Percentiles rank a stretch among this genome's conserved stretches.
phyloP scores from a whole-genome alignment of 2,113 vertebrate genomes.

The Hyla sarda region DNA sequence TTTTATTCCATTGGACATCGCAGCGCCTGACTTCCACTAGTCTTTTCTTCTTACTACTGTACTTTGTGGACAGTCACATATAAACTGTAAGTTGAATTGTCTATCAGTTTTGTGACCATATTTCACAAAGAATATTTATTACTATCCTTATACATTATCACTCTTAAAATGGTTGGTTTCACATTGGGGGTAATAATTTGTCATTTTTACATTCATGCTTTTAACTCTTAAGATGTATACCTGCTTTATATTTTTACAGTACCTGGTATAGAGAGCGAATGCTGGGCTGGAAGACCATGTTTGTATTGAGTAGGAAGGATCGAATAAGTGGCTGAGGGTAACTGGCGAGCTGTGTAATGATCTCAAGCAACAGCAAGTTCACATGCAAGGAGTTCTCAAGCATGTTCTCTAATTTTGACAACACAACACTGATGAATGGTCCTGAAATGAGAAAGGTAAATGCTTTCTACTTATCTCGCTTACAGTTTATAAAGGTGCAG shows the following conservation, averaged over 20 bases:
- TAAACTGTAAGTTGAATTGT: not conserved
- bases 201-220: not conserved
- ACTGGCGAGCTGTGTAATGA: constrained; percentile 90
- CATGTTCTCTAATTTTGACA: constrained; percentile 98
- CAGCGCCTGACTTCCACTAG: too few species aligned
- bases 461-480: not conserved
- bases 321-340: constrained; percentile 95
- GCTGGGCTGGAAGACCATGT: constrained; percentile 94
- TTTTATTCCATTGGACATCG: too few species aligned
- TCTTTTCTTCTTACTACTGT: too few species aligned
- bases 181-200: not conserved
- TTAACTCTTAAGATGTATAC: not conserved
- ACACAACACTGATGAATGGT: constrained; percentile 92
- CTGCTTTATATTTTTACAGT: constrained; percentile 2
- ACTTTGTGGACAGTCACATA: too few species aligned
- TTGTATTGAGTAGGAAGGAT: constrained; percentile 97
- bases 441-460: constrained; percentile 72
- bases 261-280: constrained; percentile 97
- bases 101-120: not conserved
- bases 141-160: not conserved
- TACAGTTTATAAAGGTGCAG: not conserved
- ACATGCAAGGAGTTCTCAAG: constrained; percentile 91
- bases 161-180: not conserved
- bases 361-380: constrained; percentile 92
- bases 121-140: not conserved